These are phyloP conservation scores for Rhynchopsitta pachyrhyncha DNA, from an alignment of 2,113 vertebrate genomes.

Conservation along the genomic window DNA sequence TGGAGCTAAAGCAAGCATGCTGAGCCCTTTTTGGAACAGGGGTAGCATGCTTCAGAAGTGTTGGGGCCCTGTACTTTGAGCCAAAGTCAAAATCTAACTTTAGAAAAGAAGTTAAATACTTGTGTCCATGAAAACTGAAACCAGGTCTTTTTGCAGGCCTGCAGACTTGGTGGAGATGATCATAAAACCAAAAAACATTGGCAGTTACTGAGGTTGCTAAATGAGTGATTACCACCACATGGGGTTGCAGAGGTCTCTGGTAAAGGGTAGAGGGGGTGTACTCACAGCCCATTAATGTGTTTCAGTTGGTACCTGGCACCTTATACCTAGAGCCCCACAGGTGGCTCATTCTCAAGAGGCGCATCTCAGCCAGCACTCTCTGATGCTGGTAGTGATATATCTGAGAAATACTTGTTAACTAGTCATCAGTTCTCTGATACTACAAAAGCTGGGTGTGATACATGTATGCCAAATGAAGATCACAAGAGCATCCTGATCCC, in stretches of 20 bases:
- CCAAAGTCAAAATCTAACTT: not conserved
- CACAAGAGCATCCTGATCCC: not conserved
- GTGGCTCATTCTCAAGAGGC: not conserved
- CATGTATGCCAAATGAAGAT: not conserved
- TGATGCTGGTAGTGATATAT: not conserved
- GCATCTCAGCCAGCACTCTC: rapidly evolving
- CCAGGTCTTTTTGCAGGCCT: not conserved
- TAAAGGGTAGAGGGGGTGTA: not conserved
- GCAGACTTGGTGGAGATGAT: not conserved
- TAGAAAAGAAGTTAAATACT: not conserved
- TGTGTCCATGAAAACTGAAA: not conserved
- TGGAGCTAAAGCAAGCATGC: not conserved
- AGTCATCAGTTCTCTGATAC: not conserved
- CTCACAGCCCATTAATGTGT: not conserved
- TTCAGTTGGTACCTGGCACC: not conserved
- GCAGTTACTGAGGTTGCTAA: not conserved
- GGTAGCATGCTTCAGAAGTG: not conserved
- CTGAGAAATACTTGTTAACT: not conserved
- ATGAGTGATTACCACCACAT: not conserved
- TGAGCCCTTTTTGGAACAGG: not conserved
- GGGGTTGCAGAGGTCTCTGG: not conserved
- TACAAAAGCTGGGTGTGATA: not conserved
- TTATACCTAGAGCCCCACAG: not conserved
- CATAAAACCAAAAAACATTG: not conserved
- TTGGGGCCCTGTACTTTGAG: not conserved